These are phyloP conservation scores for Hydractinia echinata DNA, from an alignment of 30 jellyfish, hydroid and myxozoan species.

Conservation along the genomic window DNA sequence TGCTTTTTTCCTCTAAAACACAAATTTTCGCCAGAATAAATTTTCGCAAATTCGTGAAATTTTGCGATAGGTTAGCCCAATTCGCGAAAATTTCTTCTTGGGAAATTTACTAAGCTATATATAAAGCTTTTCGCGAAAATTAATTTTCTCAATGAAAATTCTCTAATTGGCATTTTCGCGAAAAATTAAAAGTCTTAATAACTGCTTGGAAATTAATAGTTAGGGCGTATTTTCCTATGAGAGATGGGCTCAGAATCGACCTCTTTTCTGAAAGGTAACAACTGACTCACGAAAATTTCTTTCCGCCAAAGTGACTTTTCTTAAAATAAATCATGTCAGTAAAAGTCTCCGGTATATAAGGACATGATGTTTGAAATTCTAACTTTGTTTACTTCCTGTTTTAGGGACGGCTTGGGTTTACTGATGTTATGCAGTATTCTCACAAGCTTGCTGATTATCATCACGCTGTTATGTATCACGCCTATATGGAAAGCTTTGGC, in stretches of 20 bases:
- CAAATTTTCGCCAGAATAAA: no score
- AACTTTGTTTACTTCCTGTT: not conserved
- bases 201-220: no score
- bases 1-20: not conserved
- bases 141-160: no score
- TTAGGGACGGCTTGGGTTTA: slow-evolving; percentile 76
- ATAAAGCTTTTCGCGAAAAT: no score
- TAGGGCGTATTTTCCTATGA: no score
- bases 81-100: no score
- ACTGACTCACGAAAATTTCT: not conserved
- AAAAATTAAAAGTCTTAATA: no score
- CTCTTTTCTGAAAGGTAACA: not conserved
- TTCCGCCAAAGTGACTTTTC: not conserved
- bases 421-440: slow-evolving; percentile 70
- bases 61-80: not conserved
- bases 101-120: no score
- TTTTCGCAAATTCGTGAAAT: no score
- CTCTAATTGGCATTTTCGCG: no score
- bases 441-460: slow-evolving; percentile 40
- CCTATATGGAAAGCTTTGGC: slow-evolving; percentile 99
- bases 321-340: not conserved
- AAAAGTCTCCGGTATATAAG: not conserved
- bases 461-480: slow-evolving; percentile 80
- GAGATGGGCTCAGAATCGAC: no score
- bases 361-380: not conserved